These are phyloP conservation scores for Bothrops jararaca DNA, from an alignment of 2,113 vertebrate genomes.

Conservation along the genomic window DNA sequence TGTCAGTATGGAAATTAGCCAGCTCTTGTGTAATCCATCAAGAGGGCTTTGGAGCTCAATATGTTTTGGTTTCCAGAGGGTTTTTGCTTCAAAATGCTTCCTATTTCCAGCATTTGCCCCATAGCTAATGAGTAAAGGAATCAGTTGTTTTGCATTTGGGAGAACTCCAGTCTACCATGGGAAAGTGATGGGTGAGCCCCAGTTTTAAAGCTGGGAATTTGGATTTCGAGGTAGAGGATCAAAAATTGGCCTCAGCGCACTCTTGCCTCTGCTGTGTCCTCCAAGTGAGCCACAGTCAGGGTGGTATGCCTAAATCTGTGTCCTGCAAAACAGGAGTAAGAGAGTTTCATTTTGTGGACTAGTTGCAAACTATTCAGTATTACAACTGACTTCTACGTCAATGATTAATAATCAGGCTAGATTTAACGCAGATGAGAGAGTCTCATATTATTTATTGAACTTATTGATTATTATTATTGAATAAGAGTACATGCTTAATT, in stretches of 20 bases:
- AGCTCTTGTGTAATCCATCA: not conserved
- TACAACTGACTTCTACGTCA: not conserved
- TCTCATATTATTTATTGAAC: not conserved
- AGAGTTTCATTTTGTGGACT: not conserved
- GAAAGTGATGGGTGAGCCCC: not conserved
- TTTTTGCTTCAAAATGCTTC: not conserved
- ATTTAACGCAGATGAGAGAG: not conserved
- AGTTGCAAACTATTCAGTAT: not conserved
- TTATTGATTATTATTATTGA: not conserved
- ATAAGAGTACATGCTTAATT: not conserved
- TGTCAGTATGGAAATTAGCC: not conserved
- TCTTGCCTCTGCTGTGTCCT: not conserved
- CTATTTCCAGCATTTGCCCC: not conserved
- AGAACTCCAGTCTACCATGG: not conserved
- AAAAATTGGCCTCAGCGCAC: not conserved
- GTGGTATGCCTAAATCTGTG: not conserved
- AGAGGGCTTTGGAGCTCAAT: not conserved
- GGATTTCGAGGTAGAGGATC: not conserved
- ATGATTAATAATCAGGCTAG: not conserved
- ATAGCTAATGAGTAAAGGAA: not conserved
- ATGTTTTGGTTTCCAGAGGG: not conserved
- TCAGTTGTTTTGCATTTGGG: not conserved
- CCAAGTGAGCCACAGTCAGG: not conserved
- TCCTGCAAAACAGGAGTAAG: not conserved
- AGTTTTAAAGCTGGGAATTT: not conserved